Percentiles rank a stretch among this genome's conserved stretches.
These are phyloP conservation scores for Phaetusa simplex DNA, from an alignment of 2,113 vertebrate species.

Conservation along the genomic window DNA sequence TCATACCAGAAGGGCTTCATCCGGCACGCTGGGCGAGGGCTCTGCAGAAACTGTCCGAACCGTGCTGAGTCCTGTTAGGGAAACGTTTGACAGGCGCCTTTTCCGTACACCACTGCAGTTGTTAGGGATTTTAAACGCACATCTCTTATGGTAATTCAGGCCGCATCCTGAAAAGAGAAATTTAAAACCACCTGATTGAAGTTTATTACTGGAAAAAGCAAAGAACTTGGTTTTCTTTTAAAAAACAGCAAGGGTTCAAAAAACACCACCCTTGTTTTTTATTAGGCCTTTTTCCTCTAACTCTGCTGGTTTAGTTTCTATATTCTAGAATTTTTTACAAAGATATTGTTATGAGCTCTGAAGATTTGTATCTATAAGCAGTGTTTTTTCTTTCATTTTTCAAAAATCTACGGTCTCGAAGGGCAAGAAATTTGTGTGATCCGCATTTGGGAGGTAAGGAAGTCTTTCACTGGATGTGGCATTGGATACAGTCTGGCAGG, in stretches of 20 bases:
- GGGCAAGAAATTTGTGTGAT: neutral
- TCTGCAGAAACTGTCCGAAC: conserved; percentile 86
- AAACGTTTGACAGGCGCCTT: conserved; percentile 90
- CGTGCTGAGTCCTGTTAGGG: conserved; percentile 84
- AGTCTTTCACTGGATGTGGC: neutral
- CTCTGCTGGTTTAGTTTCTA: neutral
- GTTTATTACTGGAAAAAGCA: neutral
- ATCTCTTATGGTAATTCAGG: conserved; percentile 96
- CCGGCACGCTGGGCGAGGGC: conserved; percentile 71
- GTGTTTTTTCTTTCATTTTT: neutral
- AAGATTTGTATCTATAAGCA: neutral
- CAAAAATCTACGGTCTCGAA: neutral
- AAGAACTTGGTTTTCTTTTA: neutral
- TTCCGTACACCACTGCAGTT: conserved; percentile 93
- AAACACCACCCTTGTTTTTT: neutral
- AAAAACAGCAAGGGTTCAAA: neutral
- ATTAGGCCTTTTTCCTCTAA: neutral
- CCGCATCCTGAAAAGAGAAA: conserved; percentile 86
- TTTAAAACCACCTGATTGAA: neutral
- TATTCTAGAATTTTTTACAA: neutral
- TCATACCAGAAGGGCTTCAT: conserved; percentile 90
- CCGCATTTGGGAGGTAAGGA: neutral
- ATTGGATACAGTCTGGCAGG: neutral
- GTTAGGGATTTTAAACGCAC: conserved; percentile 98
- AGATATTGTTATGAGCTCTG: neutral